These are phyloP conservation scores for Otocyon megalotis DNA, from an alignment of 2,113 vertebrate species.

Conservation along the genomic window DNA sequence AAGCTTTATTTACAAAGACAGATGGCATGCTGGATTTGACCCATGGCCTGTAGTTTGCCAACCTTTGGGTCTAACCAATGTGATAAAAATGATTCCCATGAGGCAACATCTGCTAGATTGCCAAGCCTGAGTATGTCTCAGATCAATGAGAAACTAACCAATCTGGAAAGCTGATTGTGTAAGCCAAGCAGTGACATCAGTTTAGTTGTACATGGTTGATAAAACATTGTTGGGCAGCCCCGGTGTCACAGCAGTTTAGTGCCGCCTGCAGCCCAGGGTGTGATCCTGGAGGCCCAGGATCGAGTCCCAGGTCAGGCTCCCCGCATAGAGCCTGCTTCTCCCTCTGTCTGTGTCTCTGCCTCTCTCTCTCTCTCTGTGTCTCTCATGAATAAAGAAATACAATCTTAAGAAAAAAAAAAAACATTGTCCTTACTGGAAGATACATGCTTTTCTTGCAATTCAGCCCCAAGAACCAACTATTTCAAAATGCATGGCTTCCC, in stretches of 20 bases:
- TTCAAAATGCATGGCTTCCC: background rate
- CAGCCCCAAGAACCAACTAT: background rate
- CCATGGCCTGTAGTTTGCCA: background rate
- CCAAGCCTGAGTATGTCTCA: background rate
- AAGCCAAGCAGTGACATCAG: background rate
- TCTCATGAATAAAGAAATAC: too few relatives aligned
- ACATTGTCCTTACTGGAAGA: background rate
- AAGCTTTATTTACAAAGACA: constrained; percentile 50
- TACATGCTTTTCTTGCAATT: background rate
- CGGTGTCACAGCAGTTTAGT: too few relatives aligned
- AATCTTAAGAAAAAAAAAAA: too few relatives aligned
- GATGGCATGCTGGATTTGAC: background rate
- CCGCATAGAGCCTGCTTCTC: too few relatives aligned
- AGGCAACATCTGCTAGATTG: background rate
- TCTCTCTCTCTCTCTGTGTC: too few relatives aligned
- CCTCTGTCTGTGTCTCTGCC: too few relatives aligned
- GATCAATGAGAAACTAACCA: background rate
- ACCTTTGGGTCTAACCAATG: background rate
- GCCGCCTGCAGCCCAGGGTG: too few relatives aligned
- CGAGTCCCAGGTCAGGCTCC: too few relatives aligned
- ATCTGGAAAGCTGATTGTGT: background rate
- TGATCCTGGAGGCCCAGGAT: too few relatives aligned
- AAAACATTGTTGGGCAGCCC: background rate
- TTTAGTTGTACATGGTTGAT: background rate
- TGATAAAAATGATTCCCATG: constrained; percentile 20